phyloP scores from a whole-genome alignment of 2,113 vertebrate species.

The Toxotes jaculatrix region DNA sequence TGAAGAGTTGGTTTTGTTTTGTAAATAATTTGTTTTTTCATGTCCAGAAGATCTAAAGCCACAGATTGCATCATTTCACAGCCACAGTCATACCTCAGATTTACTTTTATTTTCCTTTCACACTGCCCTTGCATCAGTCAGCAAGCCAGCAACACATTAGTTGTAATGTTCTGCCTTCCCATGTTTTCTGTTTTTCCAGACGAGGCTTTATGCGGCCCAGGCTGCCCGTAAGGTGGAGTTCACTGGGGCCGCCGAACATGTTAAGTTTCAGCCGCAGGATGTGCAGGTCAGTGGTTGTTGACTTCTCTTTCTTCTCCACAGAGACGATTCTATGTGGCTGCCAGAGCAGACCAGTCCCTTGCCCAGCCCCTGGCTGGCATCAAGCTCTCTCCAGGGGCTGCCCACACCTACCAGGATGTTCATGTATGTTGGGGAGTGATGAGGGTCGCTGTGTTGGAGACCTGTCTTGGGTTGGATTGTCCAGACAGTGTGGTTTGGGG shows the following conservation, averaged over 20 bases:
- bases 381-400: slow-evolving; percentile 58
- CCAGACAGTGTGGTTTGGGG: background rate
- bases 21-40: background rate
- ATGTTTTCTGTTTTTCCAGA: slow-evolving; percentile 83
- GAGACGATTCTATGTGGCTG: slow-evolving; percentile 69
- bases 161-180: slow-evolving; percentile 46
- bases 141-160: slow-evolving; percentile 15
- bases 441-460: background rate
- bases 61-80: background rate
- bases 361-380: slow-evolving; percentile 64
- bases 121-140: background rate
- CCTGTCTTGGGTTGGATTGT: background rate
- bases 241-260: slow-evolving; percentile 70
- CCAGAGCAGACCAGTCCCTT: slow-evolving; percentile 59
- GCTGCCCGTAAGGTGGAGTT: slow-evolving; percentile 87
- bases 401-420: slow-evolving; percentile 65
- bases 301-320: slow-evolving; percentile 66
- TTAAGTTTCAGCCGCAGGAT: slow-evolving; percentile 87
- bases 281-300: slow-evolving; percentile 89
- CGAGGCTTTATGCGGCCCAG: slow-evolving; percentile 92
- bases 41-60: background rate
- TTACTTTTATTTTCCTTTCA: background rate
- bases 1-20: background rate
- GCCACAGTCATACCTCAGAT: background rate
- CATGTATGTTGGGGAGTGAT: slow-evolving; percentile 69